Conservation (phyloP, 2,113 vertebrate genomes). For the Rynchops niger region DNA sequence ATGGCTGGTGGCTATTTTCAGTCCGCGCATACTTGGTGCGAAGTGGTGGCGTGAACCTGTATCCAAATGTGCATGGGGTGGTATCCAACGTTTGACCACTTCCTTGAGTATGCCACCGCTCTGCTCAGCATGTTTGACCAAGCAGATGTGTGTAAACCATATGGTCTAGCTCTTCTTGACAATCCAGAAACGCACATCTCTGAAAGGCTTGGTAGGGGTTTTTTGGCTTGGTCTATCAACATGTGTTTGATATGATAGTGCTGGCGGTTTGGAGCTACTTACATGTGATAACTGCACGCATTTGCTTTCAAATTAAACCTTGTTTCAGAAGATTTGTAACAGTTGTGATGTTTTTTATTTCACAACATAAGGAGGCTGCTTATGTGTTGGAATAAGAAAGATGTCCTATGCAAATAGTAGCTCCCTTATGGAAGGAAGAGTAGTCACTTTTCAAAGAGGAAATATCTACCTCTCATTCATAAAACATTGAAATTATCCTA, state of each 20-base stretch:
- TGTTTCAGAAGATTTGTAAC: constrained; percentile 25
- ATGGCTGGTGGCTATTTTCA: neutral
- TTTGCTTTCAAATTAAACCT: constrained; percentile 27
- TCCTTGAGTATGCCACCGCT: neutral
- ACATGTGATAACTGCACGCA: neutral
- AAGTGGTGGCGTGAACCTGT: neutral
- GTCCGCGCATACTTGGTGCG: neutral
- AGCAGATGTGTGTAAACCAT: neutral
- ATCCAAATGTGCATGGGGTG: neutral
- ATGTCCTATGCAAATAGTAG: neutral
- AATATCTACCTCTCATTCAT: neutral
- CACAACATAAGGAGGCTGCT: neutral
- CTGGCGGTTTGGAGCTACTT: neutral
- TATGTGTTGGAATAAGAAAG: constrained; percentile 21
- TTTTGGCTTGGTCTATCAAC: neutral
- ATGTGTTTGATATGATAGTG: neutral
- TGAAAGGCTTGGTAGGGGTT: neutral
- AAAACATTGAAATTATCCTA: neutral
- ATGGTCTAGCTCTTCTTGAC: neutral
- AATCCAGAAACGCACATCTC: neutral
- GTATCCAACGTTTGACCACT: neutral
- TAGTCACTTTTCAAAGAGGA: neutral
- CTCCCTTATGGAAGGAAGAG: neutral
- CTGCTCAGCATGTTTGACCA: neutral
- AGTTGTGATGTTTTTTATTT: constrained; percentile 31